These are phyloP conservation scores for Philaethria dido DNA, from an alignment of 2,888 invertebrate species.

Conservation along the genomic window DNA sequence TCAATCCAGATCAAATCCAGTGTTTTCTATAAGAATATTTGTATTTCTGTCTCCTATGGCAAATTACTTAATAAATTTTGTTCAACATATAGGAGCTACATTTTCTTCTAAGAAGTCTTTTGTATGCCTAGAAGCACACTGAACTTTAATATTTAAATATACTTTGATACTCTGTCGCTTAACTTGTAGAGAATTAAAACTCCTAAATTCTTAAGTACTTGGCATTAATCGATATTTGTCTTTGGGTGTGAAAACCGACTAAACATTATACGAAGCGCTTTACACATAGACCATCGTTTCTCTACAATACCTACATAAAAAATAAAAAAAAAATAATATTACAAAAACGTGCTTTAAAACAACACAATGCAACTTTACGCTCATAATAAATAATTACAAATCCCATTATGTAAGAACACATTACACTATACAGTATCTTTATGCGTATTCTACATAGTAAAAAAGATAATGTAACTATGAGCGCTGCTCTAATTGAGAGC, in stretches of 20 bases:
- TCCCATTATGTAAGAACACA: slow-evolving; percentile 27
- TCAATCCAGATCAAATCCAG: no score
- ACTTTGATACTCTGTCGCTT: neutral
- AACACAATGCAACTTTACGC: neutral
- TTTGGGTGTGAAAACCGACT: no score
- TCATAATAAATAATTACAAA: slow-evolving; percentile 17
- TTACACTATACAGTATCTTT: slow-evolving; percentile 21
- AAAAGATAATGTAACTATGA: slow-evolving; percentile 60
- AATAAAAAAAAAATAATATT: neutral
- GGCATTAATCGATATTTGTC: no score
- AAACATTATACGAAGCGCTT: neutral
- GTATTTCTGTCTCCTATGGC: no score
- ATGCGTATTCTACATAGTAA: slow-evolving; percentile 33
- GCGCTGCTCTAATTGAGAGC: slow-evolving; percentile 72
- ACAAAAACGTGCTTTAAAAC: neutral
- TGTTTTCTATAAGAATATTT: no score
- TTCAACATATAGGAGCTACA: neutral
- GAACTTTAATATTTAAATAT: neutral
- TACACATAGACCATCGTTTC: neutral
- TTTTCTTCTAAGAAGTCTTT: neutral
- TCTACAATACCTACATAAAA: neutral
- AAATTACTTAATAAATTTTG: neutral
- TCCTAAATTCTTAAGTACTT: neutral
- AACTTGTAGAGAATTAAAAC: no score
- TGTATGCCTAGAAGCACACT: neutral